A percentile compares a stretch with the other conserved stretches of the same genome.
phyloP scores from a whole-genome alignment of 2,888 invertebrate species.

The Leuctra nigra region DNA sequence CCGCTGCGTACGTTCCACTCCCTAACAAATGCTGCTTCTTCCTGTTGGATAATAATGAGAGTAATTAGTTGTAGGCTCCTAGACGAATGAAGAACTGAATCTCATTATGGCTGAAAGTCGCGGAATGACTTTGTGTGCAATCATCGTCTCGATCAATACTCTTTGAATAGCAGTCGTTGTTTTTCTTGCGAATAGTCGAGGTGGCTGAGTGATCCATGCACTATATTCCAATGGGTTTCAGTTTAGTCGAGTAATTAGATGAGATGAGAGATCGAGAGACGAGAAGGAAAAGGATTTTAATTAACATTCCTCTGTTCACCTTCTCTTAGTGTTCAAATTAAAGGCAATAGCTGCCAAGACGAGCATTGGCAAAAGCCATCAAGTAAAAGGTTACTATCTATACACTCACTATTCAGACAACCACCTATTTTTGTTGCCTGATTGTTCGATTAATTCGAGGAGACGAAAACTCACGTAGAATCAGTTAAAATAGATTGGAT shows the following conservation, averaged over 20 bases:
- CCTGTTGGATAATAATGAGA: no score
- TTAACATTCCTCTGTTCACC: constrained; percentile 43
- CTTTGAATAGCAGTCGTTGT: neutral
- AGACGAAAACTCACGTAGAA: constrained; percentile 14
- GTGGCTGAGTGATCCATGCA: constrained; percentile 10
- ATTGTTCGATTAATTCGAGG: constrained; percentile 41
- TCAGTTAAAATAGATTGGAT: constrained; percentile 20
- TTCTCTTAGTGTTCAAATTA: constrained; percentile 40
- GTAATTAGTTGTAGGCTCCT: no score
- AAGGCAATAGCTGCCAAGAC: constrained; percentile 37
- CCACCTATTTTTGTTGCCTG: constrained; percentile 41
- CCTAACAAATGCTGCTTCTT: no score
- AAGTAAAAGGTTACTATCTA: constrained; percentile 15
- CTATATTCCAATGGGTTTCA: neutral
- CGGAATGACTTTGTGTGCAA: no score
- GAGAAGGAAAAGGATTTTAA: constrained; percentile 39
- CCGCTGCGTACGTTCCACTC: no score
- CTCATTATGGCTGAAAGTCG: no score
- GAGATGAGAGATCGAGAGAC: constrained; percentile 32
- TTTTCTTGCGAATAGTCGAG: neutral
- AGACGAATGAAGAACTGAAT: no score
- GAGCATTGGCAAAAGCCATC: constrained; percentile 14
- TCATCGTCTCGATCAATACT: no score
- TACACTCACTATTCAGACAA: constrained; percentile 12
- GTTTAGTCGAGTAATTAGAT: constrained; percentile 33